These are phyloP conservation scores for Phyto melanocephala DNA, from an alignment of 2,888 invertebrate genomes.

Conservation along the genomic window DNA sequence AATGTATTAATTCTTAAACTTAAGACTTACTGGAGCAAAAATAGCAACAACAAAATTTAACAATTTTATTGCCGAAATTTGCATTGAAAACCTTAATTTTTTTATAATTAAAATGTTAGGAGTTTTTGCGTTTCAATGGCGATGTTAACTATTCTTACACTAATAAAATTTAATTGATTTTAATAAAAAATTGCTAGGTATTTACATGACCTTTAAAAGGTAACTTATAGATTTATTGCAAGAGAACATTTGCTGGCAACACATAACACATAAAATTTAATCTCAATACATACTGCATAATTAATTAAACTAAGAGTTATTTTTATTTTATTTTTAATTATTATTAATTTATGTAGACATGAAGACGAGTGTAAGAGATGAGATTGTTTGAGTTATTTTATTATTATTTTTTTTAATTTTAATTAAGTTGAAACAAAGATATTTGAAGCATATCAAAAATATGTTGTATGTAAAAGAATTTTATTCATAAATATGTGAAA, in stretches of 20 bases:
- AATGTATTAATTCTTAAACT: no score
- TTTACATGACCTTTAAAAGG: no score
- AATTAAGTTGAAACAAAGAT: conserved; percentile 53
- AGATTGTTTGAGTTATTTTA: conserved; percentile 4
- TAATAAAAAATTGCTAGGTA: no score
- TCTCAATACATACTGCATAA: conserved; percentile 38
- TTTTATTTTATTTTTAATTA: conserved; percentile 1
- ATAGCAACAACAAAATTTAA: no score
- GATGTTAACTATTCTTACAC: no score
- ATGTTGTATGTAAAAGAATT: neutral
- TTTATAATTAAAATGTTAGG: no score
- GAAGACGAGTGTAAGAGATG: neutral
- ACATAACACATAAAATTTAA: neutral
- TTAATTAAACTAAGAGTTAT: conserved; percentile 22
- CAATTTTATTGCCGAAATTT: no score
- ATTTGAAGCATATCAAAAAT: conserved; percentile 50
- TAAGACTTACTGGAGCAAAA: no score
- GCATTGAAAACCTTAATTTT: no score
- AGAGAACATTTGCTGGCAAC: neutral
- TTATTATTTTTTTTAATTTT: no score
- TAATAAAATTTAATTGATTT: no score
- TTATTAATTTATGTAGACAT: conserved; percentile 13
- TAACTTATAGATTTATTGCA: neutral
- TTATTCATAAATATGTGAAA: conserved; percentile 22
- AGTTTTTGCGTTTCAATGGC: no score